Percentiles rank a stretch among this genome's conserved stretches.
phyloP scores from a whole-genome alignment of 2,888 invertebrate species.

The Petrolisthes manimaculis region DNA sequence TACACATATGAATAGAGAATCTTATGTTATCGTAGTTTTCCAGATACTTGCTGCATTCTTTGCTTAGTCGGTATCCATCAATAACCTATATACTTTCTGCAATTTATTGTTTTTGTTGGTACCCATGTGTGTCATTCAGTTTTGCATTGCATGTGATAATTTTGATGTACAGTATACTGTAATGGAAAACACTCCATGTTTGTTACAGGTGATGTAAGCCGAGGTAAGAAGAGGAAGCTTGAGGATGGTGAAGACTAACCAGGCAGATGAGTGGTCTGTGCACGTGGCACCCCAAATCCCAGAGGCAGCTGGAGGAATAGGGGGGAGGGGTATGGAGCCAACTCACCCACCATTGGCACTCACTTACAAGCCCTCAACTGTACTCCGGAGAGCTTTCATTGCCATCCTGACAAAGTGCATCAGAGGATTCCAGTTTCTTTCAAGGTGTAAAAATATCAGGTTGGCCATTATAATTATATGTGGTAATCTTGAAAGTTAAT shows the following conservation, averaged over 20 bases:
- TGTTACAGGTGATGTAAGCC: constrained; percentile 38
- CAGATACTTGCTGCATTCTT: too few species aligned
- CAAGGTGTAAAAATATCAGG: too few species aligned
- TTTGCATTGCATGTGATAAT: background rate
- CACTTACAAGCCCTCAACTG: background rate
- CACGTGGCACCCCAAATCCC: constrained; percentile 23
- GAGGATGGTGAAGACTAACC: constrained; percentile 53
- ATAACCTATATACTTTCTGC: too few species aligned
- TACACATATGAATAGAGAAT: too few species aligned
- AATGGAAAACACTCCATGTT: background rate
- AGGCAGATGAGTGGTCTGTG: background rate
- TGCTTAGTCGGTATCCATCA: too few species aligned
- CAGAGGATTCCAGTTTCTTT: too few species aligned
- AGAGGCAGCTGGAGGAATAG: background rate
- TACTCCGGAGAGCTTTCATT: background rate
- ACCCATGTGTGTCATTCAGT: background rate
- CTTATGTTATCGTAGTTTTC: too few species aligned
- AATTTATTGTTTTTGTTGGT: too few species aligned
- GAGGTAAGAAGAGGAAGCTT: constrained; percentile 56
- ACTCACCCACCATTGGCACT: constrained; percentile 16
- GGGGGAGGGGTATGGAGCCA: constrained; percentile 30
- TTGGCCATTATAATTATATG: too few species aligned
- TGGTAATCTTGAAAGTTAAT: too few species aligned
- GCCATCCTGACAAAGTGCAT: background rate
- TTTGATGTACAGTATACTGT: too few species aligned